Base-by-base conservation (phyloP, 2,113 vertebrate species). In the Percina caprodes region DNA sequence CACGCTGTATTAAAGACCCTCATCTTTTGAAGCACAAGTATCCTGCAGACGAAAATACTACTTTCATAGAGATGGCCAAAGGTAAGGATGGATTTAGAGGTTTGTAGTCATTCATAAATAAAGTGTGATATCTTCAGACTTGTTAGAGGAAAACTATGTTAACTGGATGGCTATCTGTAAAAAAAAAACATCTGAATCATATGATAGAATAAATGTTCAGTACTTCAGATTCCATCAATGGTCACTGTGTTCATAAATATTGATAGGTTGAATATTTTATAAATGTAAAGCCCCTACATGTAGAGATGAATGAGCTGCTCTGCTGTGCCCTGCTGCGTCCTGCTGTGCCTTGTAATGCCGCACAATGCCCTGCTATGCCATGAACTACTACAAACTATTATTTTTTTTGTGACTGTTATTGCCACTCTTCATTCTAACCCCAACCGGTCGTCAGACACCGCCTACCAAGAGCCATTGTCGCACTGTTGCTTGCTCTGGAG, bases 31-130 rank as follows among this genome's bases (percentile, higher is more conserved):
- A 94, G 61, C 77, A 91, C 63, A 92, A 93, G 75, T 93, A 93
- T 72, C 69, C 86, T 26, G 79, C 81, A 21, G 92, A 95, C 3
- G 88, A 93, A 67, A 85, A 88, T 5, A 80, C 69, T 0, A 91
- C 61, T 72, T 91, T 95, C 69, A 60, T 88, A 73, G 93, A 95
- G 48, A 94, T 95, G 87, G 94, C 94, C 56, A 95, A 94, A 93
- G 94, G 95, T 95, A 77, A 88, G 70, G 11, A 23, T 46, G 13
- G n/a, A 55, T 42, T n/a, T 33, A 55, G 1, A 49, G 2, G 13
- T 61, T 26, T 52, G 30, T 15, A 35, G 11, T 46, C 1, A 24
- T 54, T 54, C 18, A 18, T 19, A 23, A 35, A 54, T 52, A 56
- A 24, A 30, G 12, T 23, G 26, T 45, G 8, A 66, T 8, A 19